These are phyloP conservation scores for Panzeria rudis DNA, from an alignment of 2,888 invertebrate species.

Conservation along the genomic window DNA sequence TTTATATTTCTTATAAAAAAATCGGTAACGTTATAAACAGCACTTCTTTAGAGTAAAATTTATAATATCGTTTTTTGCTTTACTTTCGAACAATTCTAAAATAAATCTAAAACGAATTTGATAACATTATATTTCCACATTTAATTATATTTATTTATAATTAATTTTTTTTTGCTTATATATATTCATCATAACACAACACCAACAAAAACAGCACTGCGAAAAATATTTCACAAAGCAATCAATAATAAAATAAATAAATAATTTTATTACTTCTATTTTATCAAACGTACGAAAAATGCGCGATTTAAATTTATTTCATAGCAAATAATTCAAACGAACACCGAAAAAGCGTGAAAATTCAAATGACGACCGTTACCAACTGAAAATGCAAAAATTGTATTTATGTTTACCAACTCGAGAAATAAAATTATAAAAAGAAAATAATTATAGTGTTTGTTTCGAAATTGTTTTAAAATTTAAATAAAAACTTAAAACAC, in stretches of 20 bases:
- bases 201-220: not conserved
- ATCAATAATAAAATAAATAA: not conserved
- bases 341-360: slow-evolving; percentile 77
- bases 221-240: not conserved
- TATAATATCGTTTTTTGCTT: not conserved
- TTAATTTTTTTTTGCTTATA: slow-evolving; percentile 27
- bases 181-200: slow-evolving; percentile 37
- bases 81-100: slow-evolving; percentile 5
- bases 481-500: slow-evolving; percentile 52
- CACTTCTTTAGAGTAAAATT: slow-evolving; percentile 34
- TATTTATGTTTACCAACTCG: slow-evolving; percentile 68
- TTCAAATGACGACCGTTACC: slow-evolving; percentile 80
- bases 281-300: slow-evolving; percentile 32
- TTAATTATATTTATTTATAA: slow-evolving; percentile 13
- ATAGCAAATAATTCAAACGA: slow-evolving; percentile 14
- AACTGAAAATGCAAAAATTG: slow-evolving; percentile 79
- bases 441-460: slow-evolving; percentile 31
- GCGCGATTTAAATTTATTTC: slow-evolving; percentile 31
- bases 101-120: slow-evolving; percentile 18
- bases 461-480: slow-evolving; percentile 56
- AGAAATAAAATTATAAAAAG: slow-evolving; percentile 27
- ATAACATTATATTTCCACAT: slow-evolving; percentile 32
- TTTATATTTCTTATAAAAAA: not conserved
- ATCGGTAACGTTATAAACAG: slow-evolving; percentile 6
- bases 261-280: slow-evolving; percentile 42